Evolutionary conservation across 2,888 invertebrate species (phyloP).

Genomic region (Melanostoma mellinum): DNA sequence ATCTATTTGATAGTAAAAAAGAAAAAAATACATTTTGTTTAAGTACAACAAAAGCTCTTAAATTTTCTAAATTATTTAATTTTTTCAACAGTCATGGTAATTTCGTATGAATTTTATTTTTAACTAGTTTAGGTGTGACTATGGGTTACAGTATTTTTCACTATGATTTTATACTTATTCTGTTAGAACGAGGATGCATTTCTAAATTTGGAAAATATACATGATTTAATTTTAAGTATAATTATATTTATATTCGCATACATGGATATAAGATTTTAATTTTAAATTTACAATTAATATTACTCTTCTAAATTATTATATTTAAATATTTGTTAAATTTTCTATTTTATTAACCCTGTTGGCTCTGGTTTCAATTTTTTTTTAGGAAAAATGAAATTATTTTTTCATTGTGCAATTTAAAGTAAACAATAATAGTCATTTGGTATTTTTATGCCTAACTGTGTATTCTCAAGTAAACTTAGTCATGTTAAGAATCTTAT

Average conservation of each 20-base stretch:
- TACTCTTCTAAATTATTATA: constrained; percentile 19
- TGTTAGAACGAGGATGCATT: constrained; percentile 1
- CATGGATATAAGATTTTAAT: neutral
- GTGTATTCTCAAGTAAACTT: neutral
- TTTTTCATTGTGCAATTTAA: constrained; percentile 4
- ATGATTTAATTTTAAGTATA: neutral
- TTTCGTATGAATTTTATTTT: constrained; percentile 4
- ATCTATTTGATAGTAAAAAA: neutral
- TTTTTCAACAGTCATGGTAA: constrained; percentile 18
- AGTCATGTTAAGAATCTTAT: neutral
- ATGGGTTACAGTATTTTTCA: constrained; percentile 1
- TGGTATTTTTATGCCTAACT: neutral
- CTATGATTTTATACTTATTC: neutral
- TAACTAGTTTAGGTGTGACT: constrained; percentile 6
- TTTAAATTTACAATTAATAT: constrained; percentile 31
- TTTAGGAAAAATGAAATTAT: neutral
- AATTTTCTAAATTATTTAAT: neutral
- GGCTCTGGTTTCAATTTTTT: constrained; percentile 51
- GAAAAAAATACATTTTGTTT: neutral
- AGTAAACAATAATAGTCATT: neutral
- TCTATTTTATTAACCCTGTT: constrained; percentile 57
- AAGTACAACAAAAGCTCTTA: constrained; percentile 22
- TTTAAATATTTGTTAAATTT: constrained; percentile 42
- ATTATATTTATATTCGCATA: constrained; percentile 12
- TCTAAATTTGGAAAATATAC: constrained; percentile 18